phyloP scores from a whole-genome alignment of 2,888 invertebrate genomes.

The Volucella zonaria region DNA sequence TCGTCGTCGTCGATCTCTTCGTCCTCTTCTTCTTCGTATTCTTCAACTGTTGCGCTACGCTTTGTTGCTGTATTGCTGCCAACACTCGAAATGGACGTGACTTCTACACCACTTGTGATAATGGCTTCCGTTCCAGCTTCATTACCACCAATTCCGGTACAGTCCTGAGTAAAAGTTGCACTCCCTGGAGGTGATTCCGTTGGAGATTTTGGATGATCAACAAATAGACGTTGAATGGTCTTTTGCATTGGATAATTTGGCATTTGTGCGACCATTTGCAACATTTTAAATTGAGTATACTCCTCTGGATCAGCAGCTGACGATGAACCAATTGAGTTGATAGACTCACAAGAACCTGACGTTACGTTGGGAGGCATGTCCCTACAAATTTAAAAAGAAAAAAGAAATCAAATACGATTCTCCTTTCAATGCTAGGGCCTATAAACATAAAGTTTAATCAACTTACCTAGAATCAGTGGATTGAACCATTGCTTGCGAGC shows the following conservation, averaged over 20 bases:
- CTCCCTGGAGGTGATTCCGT: conserved; percentile 79
- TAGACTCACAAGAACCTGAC: conserved; percentile 75
- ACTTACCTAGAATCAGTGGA: conserved; percentile 73
- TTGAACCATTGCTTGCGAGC: conserved; percentile 75
- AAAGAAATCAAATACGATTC: conserved; percentile 54
- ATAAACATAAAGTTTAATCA: not conserved
- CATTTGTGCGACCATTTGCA: conserved; percentile 81
- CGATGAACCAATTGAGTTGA: conserved; percentile 75
- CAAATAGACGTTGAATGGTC: conserved; percentile 80
- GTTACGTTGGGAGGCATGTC: conserved; percentile 66
- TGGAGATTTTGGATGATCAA: conserved; percentile 83
- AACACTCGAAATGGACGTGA: conserved; percentile 40
- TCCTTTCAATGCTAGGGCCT: conserved; percentile 49
- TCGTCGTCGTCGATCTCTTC: conserved; percentile 80
- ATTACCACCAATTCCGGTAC: conserved; percentile 41
- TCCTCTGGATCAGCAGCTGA: conserved; percentile 76
- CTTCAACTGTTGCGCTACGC: conserved; percentile 66
- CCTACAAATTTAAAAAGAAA: conserved; percentile 59
- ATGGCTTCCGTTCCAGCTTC: conserved; percentile 38
- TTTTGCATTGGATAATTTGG: conserved; percentile 76
- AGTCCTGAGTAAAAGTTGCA: conserved; percentile 54
- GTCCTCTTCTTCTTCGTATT: conserved; percentile 77
- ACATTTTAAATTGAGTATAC: conserved; percentile 79
- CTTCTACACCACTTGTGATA: conserved; percentile 38
- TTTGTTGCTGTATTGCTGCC: conserved; percentile 64